A percentile compares a stretch with the other conserved stretches of the same genome.
These are phyloP conservation scores for Callyntrura guangdongensis DNA, from an alignment of 2,888 invertebrate genomes.

Conservation along the genomic window DNA sequence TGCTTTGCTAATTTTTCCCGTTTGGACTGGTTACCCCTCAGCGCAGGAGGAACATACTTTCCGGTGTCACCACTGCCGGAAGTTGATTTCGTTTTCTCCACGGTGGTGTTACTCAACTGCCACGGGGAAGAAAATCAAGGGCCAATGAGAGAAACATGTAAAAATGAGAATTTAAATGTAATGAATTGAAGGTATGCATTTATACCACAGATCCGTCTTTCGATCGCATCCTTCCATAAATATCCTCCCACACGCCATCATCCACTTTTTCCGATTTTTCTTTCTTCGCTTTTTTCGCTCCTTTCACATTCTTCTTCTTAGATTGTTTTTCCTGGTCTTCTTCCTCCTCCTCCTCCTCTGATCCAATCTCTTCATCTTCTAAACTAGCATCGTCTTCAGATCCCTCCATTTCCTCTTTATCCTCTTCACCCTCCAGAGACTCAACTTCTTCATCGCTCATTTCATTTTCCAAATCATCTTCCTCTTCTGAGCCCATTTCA, in stretches of 20 bases:
- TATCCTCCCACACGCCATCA: conserved; percentile 92
- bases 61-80: conserved; percentile 85
- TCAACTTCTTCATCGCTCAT: conserved; percentile 80
- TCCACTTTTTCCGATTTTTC: conserved; percentile 84
- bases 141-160: background rate
- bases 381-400: conserved; percentile 80
- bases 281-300: conserved; percentile 81
- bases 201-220: conserved; percentile 93
- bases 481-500: conserved; percentile 75
- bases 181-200: too few relatives aligned
- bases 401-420: conserved; percentile 73
- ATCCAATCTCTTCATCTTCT: conserved; percentile 83
- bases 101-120: conserved; percentile 33
- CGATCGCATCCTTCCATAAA: conserved; percentile 95
- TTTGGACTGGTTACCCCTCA: conserved; percentile 89
- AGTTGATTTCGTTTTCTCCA: background rate
- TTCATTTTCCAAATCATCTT: conserved; percentile 79
- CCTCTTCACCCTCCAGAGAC: too few relatives aligned
- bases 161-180: conserved; percentile 34
- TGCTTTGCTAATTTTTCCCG: conserved; percentile 91
- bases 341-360: conserved; percentile 79
- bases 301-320: too few relatives aligned
- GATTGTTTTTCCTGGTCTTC: conserved; percentile 76
- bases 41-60: conserved; percentile 94
- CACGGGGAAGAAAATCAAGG: too few relatives aligned